Evolutionary conservation across 2,113 vertebrate genomes (phyloP), one percentile per base, ranked within the genome.

Genomic region (Pterophyllum scalare): DNA sequence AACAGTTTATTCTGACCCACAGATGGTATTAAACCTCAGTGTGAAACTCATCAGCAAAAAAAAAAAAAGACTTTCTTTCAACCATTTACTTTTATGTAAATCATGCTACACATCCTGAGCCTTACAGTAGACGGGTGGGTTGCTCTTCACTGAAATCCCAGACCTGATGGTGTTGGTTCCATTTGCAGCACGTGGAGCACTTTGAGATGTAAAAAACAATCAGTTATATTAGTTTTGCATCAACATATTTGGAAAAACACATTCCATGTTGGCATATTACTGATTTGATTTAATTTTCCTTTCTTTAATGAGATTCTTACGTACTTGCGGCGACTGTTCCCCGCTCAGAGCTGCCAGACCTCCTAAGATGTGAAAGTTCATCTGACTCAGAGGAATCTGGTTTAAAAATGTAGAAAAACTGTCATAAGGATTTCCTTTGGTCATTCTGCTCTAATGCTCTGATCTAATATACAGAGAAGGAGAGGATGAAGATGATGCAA

Each of bases 381-480:
- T 96, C 95, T 0, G 94, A 95, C 59, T 84, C 94, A 2, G 94
- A 94, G 28, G 93, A 94, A 79, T 96, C 96, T 96, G 88, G 26
- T 81, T 1, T 33, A 49, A 1, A 28, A 54, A 20, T 5, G 78
- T 2, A 26, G 5, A 56, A 7, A 90, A 54, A 81, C 9, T 4
- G 6, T n/a, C 20, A 49, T 86, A 15, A 87, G 14, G 33, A 49
- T 3, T 4, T 3, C 61, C 2, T 28, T 15, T 24, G 5, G 10
- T 7, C 10, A 31, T 28, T 35, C 4, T 1, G 40, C 19, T 76
- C 46, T 19, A n/a, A 46, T 43, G 26, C 4, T 9, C 28, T 9
- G 40, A 20, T 74, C 5, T 7, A 54, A 59, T 22, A 31, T 22
- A 19, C 17, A 56, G 52, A 58, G 13, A 35, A 17, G 6, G 3